These are phyloP conservation scores for Rhodeus uyekii DNA, from an alignment of 2,797 vertebrate species.

Conservation along the genomic window DNA sequence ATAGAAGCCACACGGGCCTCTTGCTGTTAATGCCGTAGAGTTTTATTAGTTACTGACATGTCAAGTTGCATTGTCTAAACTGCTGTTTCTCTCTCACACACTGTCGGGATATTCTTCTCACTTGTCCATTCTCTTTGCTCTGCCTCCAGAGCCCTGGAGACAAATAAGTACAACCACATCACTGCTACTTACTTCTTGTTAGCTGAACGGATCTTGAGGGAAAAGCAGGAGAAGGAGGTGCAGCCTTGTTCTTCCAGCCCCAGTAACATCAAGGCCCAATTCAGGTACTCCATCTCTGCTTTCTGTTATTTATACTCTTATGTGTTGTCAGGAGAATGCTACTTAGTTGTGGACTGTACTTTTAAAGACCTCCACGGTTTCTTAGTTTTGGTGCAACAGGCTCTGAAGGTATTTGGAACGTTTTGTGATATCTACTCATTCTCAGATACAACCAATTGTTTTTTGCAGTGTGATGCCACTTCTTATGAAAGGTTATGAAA, in stretches of 20 bases:
- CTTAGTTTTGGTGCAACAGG: not conserved
- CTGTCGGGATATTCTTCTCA: not conserved
- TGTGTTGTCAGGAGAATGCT: not conserved
- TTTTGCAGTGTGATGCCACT: not conserved
- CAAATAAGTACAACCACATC: conserved; percentile 99
- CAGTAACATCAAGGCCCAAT: conserved; percentile 96
- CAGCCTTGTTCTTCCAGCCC: conserved; percentile 94
- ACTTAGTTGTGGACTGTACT: not conserved
- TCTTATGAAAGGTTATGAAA: not conserved
- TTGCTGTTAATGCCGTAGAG: not conserved
- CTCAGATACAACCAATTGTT: not conserved
- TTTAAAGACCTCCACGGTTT: not conserved
- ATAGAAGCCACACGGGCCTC: conserved; percentile 6
- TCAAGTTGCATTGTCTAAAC: conserved; percentile 3
- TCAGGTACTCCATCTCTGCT: conserved; percentile 79
- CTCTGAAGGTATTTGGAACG: not conserved
- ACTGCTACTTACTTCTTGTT: conserved; percentile 98
- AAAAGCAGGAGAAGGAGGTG: conserved; percentile 96
- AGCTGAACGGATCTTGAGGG: conserved; percentile 93
- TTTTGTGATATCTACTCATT: not conserved
- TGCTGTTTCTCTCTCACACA: not conserved
- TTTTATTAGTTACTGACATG: not conserved
- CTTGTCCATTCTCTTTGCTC: conserved; percentile 33
- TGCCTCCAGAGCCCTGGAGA: conserved; percentile 88
- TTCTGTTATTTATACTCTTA: not conserved